These are phyloP conservation scores for Stomorhina lunata DNA, from an alignment of 2,888 invertebrate genomes.

Conservation along the genomic window DNA sequence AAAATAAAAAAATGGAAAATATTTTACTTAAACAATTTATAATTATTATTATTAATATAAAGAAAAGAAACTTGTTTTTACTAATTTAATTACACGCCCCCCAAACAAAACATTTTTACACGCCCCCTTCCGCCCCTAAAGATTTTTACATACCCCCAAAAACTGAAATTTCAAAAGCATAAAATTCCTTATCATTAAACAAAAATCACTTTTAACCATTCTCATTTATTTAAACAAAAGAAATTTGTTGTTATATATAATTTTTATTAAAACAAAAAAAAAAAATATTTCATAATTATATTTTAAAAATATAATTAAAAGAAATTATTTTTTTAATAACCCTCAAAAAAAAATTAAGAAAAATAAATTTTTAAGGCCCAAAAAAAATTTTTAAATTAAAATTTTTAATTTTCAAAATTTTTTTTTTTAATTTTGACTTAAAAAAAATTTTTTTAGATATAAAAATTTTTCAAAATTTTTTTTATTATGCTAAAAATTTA, in stretches of 20 bases:
- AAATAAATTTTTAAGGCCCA: conserved; percentile 22
- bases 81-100: conserved; percentile 35
- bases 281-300: conserved; percentile 61
- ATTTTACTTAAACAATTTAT: conserved; percentile 64
- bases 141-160: neutral
- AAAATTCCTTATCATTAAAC: conserved; percentile 14
- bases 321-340: conserved; percentile 43
- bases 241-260: conserved; percentile 56
- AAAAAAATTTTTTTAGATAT: too few species aligned
- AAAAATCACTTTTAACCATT: neutral
- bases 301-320: conserved; percentile 64
- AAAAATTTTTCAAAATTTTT: neutral
- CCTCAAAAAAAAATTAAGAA: neutral
- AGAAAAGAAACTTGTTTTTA: conserved; percentile 50
- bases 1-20: conserved; percentile 24
- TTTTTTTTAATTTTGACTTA: too few species aligned
- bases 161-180: neutral
- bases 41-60: conserved; percentile 58
- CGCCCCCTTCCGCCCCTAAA: neutral
- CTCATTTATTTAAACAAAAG: conserved; percentile 18
- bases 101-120: neutral
- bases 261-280: conserved; percentile 15
- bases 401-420: conserved; percentile 55
- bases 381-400: conserved; percentile 44
- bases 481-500: conserved; percentile 9